phyloP scores from a whole-genome alignment of 2,888 invertebrate species.

The Pycnomerus fuliginosus region DNA sequence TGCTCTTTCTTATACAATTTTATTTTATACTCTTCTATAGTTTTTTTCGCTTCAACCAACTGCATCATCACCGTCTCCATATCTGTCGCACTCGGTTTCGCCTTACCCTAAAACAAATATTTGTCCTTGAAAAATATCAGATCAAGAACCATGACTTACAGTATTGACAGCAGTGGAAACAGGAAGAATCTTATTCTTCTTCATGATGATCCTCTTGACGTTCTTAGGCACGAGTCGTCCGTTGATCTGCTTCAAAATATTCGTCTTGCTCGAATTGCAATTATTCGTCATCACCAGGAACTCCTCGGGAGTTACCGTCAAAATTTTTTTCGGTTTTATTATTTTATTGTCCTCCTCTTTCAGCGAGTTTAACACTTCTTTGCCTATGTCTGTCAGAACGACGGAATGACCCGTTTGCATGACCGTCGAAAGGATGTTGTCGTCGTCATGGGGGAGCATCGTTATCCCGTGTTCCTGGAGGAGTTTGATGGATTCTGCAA shows the following conservation, averaged over 20 bases:
- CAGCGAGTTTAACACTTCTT: slow-evolving; percentile 66
- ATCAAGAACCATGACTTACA: slow-evolving; percentile 5
- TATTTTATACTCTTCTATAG: slow-evolving; percentile 47
- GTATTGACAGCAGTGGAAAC: slow-evolving; percentile 24
- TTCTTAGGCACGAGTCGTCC: slow-evolving; percentile 33
- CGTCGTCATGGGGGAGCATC: slow-evolving; percentile 76
- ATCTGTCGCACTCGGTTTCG: slow-evolving; percentile 29
- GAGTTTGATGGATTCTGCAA: slow-evolving; percentile 61
- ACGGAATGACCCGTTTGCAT: slow-evolving; percentile 85
- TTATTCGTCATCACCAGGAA: slow-evolving; percentile 50
- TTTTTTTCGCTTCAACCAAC: slow-evolving; percentile 44
- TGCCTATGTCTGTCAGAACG: slow-evolving; percentile 81
- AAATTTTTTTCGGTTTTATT: slow-evolving; percentile 53
- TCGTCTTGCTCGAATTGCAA: slow-evolving; percentile 24
- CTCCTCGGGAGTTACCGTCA: slow-evolving; percentile 57
- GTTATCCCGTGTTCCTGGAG: slow-evolving; percentile 84
- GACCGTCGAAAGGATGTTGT: slow-evolving; percentile 72
- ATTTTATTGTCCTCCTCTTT: slow-evolving; percentile 44
- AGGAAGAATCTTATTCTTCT: slow-evolving; percentile 45
- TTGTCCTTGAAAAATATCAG: slow-evolving; percentile 3
- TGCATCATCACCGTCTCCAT: slow-evolving; percentile 43
- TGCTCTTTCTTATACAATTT: slow-evolving; percentile 46
- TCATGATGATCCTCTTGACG: slow-evolving; percentile 47
- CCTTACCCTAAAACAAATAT: slow-evolving; percentile 15
- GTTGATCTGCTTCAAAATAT: slow-evolving; percentile 37